Conservation (phyloP, 2,888 invertebrate species). For the Odontomyia ornata region DNA sequence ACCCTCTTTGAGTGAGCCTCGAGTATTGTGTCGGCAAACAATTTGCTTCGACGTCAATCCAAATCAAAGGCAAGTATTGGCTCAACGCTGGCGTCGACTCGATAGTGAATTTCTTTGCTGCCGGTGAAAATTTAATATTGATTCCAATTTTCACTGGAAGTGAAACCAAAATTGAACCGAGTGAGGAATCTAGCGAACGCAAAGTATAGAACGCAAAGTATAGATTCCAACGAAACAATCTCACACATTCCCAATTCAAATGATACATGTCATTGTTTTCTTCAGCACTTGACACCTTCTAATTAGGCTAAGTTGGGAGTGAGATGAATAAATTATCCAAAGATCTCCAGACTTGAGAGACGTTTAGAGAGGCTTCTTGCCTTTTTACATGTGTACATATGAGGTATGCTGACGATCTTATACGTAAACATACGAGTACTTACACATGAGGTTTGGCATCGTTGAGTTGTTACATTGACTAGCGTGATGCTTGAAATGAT, state of each 20-base stretch:
- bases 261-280: conserved; percentile 42
- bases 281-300: conserved; percentile 41
- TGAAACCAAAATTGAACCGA: background rate
- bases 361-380: background rate
- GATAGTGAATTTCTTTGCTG: background rate
- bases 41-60: conserved; percentile 11
- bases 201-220: background rate
- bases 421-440: too few relatives aligned
- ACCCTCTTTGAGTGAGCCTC: background rate
- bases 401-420: too few relatives aligned
- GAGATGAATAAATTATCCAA: conserved; percentile 41
- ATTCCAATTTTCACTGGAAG: background rate
- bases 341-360: background rate
- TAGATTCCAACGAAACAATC: background rate
- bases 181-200: background rate
- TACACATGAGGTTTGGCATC: background rate
- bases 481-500: conserved; percentile 3
- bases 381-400: too few relatives aligned
- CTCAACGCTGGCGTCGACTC: too few relatives aligned
- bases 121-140: background rate
- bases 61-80: background rate
- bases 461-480: conserved; percentile 18
- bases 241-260: conserved; percentile 36
- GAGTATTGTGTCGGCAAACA: background rate
- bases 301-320: conserved; percentile 41